Evolutionary conservation across 92 coral and sea anemone species (phyloP).

Genomic region (Porites lobata): DNA sequence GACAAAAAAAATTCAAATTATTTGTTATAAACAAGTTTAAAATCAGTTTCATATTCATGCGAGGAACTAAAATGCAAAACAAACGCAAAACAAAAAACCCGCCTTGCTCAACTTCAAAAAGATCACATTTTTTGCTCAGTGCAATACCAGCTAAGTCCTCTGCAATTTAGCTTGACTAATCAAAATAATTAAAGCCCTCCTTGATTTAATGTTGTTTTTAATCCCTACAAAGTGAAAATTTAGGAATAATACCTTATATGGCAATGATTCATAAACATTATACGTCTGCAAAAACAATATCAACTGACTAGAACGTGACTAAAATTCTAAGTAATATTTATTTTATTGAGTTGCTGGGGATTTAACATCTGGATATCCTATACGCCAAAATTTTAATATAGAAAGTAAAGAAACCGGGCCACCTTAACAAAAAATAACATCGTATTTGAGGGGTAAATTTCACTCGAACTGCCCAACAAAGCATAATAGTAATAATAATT

Average conservation of each 20-base stretch:
- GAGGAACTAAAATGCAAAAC: too few relatives aligned
- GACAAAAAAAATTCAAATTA: too few relatives aligned
- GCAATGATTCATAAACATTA: background rate
- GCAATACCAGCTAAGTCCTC: background rate
- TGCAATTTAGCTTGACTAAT: background rate
- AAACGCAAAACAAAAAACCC: too few relatives aligned
- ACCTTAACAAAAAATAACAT: background rate
- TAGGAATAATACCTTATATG: background rate
- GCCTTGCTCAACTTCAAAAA: too few relatives aligned
- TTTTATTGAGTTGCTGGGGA: background rate
- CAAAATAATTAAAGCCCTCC: background rate
- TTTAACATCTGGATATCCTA: conserved; percentile 5
- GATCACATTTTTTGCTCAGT: too few relatives aligned
- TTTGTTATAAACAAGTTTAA: too few relatives aligned
- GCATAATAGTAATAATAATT: too few relatives aligned
- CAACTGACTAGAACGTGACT: background rate
- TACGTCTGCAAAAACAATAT: background rate
- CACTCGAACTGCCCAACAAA: background rate
- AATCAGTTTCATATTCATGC: too few relatives aligned
- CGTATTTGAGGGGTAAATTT: background rate
- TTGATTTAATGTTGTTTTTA: background rate
- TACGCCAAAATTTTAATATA: background rate
- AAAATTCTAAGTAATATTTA: background rate
- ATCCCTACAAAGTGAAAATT: background rate
- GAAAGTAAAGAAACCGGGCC: background rate